A percentile compares a stretch with the other conserved stretches of the same genome.
Evolutionary conservation across 2,888 invertebrate species (phyloP).

Genomic region (Zelleria hepariella): DNA sequence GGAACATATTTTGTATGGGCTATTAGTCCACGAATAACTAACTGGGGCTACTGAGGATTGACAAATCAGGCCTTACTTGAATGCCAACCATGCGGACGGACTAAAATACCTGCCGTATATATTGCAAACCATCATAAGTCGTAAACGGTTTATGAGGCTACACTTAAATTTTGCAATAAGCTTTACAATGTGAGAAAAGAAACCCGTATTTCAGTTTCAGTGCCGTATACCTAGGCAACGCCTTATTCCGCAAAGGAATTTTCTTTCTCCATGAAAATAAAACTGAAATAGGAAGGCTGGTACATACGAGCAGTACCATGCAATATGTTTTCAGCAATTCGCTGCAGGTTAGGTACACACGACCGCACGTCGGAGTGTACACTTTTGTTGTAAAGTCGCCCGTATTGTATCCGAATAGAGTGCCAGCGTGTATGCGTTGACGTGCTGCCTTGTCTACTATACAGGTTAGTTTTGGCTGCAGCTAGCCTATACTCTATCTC

Average conservation of each 20-base stretch:
- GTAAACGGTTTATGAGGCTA: conserved; percentile 1
- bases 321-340: background rate
- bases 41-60: too few relatives aligned
- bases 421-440: too few relatives aligned
- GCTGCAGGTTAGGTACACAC: background rate
- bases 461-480: too few relatives aligned
- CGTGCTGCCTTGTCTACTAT: too few relatives aligned
- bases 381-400: too few relatives aligned
- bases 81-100: too few relatives aligned
- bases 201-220: background rate
- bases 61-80: too few relatives aligned
- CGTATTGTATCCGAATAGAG: too few relatives aligned
- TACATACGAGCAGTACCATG: background rate
- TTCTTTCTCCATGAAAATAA: background rate
- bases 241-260: background rate
- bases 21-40: too few relatives aligned
- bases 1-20: too few relatives aligned
- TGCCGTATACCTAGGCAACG: background rate
- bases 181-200: conserved; percentile 3
- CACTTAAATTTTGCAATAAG: conserved; percentile 4
- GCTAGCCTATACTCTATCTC: too few relatives aligned
- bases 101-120: background rate
- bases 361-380: too few relatives aligned
- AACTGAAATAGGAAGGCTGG: background rate
- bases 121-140: background rate